phyloP scores from a whole-genome alignment of 92 coral and sea anemone genomes.

The Palythoa grandis region DNA sequence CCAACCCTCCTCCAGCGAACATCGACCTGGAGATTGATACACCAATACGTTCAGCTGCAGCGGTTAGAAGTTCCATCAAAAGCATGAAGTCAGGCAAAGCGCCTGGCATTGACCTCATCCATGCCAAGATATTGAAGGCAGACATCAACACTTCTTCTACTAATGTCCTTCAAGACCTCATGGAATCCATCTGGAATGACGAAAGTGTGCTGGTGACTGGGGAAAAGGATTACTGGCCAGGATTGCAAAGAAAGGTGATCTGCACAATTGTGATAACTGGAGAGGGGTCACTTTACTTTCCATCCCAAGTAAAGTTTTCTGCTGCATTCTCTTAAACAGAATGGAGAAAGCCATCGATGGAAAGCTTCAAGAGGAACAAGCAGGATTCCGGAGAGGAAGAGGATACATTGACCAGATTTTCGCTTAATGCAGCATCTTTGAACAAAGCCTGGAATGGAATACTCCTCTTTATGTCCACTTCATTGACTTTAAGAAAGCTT shows the following conservation, averaged over 20 bases:
- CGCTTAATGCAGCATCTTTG: conserved; percentile 38
- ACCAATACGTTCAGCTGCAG: neutral
- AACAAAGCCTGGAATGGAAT: conserved; percentile 46
- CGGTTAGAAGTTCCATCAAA: neutral
- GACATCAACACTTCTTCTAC: neutral
- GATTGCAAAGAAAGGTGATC: neutral
- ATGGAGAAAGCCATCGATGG: neutral
- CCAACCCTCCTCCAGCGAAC: conserved; percentile 15
- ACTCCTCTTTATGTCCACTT: conserved; percentile 21
- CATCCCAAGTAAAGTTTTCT: conserved; percentile 32
- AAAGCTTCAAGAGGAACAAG: conserved; percentile 19
- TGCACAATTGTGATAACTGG: conserved; percentile 36
- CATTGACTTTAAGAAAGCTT: conserved; percentile 35
- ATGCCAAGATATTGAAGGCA: conserved; percentile 28
- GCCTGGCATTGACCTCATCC: conserved; percentile 30
- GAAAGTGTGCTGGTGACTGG: conserved; percentile 16
- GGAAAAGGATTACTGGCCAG: neutral
- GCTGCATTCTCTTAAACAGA: conserved; percentile 3
- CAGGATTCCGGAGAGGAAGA: conserved; percentile 16
- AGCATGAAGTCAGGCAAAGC: neutral
- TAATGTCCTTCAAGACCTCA: neutral
- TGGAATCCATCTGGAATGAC: neutral
- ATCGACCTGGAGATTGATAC: neutral
- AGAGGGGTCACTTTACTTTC: conserved; percentile 14
- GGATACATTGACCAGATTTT: conserved; percentile 36